Percentiles rank a stretch among this genome's conserved stretches.
phyloP scores from a whole-genome alignment of 2,888 invertebrate species.

The Cenopis cana region DNA sequence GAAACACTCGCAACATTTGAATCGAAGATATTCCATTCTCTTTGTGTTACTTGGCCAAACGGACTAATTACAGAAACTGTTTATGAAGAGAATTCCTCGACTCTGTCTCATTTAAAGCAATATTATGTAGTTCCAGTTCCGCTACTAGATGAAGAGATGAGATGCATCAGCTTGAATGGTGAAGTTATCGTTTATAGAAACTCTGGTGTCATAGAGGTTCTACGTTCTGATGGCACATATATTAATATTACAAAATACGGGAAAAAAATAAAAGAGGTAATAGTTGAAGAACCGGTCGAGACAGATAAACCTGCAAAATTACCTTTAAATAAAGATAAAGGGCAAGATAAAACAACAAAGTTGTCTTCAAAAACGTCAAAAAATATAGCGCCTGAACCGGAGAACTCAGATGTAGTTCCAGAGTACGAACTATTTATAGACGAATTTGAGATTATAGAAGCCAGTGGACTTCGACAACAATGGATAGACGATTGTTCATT shows the following conservation, averaged over 20 bases:
- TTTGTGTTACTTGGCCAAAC: constrained; percentile 76
- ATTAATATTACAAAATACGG: constrained; percentile 67
- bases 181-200: constrained; percentile 73
- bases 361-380: constrained; percentile 61
- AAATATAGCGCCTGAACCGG: constrained; percentile 51
- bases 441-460: constrained; percentile 70
- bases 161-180: constrained; percentile 73
- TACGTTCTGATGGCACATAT: constrained; percentile 68
- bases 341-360: constrained; percentile 59
- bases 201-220: constrained; percentile 65
- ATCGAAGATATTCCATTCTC: constrained; percentile 62
- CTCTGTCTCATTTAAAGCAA: constrained; percentile 75
- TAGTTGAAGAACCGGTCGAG: constrained; percentile 50
- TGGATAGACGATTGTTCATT: constrained; percentile 60
- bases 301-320: constrained; percentile 63
- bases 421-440: constrained; percentile 66
- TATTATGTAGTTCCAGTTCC: constrained; percentile 54
- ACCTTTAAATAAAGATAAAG: constrained; percentile 53
- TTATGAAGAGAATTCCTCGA: constrained; percentile 63
- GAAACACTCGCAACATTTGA: constrained; percentile 52
- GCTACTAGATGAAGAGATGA: constrained; percentile 66
- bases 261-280: constrained; percentile 56
- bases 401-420: constrained; percentile 50
- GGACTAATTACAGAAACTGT: constrained; percentile 75
- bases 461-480: constrained; percentile 66